Base-by-base conservation (phyloP, 2,797 vertebrate genomes). In the Cheirogaleus major region DNA sequence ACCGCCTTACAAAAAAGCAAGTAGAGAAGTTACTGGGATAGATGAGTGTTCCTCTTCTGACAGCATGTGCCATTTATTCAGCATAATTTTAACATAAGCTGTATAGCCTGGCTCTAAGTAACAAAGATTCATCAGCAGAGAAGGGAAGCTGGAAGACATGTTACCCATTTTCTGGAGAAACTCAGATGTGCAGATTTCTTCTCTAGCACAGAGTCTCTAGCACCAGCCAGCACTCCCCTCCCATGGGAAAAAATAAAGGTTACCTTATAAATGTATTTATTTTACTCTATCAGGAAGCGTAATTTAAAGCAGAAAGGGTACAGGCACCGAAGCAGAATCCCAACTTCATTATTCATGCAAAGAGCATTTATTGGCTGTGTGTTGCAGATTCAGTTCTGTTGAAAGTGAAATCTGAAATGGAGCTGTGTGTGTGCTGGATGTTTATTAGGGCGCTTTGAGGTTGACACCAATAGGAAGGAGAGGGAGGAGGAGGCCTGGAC, bases 21-120 rank as follows among this genome's bases (percentile, higher is more conserved):
- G 43, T 7, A 15, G 67, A 50, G 48, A 15, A 12, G 59, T 30
- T 80, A 32, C 2, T 1, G 23, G 32, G 69, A 90, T 20, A 55
- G 80, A 63, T 18, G 45, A 32, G 4, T 1, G 0, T 8, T 45
- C 41, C 41, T 50, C 22, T 61, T 52, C 81, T 27, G 38, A 38
- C 5, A 63, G 48, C 15, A 13, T 22, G 52, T 15, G 48, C 35
- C 81, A 22, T 79, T 72, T 90, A 48, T 59, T 82, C 88, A 92
- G 94, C 57, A 55, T 52, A 78, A 27, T 50, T 43, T 80, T 45
- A 67, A 30, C 25, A 25, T 57, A 72, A 48, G 69, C 35, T 55
- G 22, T 50, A 27, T 25, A 89, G 32, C 32, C 38, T 41, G 30
- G 55, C 43, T 88, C 73, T 45, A 10, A 38, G 81, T 15, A 63